These are phyloP conservation scores for Theocolax elegans DNA, from an alignment of 1,140 invertebrate genomes.

Conservation along the genomic window DNA sequence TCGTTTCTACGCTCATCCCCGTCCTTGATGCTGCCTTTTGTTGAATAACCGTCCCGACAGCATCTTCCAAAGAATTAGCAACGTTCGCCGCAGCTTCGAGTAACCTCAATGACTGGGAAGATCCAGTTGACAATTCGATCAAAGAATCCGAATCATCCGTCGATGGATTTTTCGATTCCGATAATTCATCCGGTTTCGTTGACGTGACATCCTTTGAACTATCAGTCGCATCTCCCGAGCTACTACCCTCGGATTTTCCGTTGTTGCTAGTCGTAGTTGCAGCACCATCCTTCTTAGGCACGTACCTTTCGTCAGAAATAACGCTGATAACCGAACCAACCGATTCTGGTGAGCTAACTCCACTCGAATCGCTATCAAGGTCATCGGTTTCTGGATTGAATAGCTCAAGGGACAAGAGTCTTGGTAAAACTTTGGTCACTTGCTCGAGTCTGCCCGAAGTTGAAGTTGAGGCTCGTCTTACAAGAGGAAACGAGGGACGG, in stretches of 20 bases:
- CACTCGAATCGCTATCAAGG: conserved; percentile 88
- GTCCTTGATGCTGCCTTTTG: neutral
- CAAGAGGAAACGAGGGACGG: conserved; percentile 70
- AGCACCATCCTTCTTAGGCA: neutral
- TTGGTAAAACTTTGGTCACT: conserved; percentile 71
- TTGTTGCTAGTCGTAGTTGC: neutral
- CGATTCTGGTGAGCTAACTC: conserved; percentile 87
- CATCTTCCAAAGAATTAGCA: conserved; percentile 74
- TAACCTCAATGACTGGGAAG: conserved; percentile 53
- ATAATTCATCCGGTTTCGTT: conserved; percentile 10
- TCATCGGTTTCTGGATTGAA: conserved; percentile 93
- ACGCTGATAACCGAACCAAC: conserved; percentile 85
- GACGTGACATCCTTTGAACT: conserved; percentile 2
- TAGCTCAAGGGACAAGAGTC: conserved; percentile 81
- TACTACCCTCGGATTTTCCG: neutral
- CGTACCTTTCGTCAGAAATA: conserved; percentile 56
- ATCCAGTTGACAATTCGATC: neutral
- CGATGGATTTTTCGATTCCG: neutral
- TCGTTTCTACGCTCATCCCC: neutral
- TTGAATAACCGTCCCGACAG: conserved; percentile 73
- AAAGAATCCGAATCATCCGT: conserved; percentile 23
- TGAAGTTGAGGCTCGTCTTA: conserved; percentile 70
- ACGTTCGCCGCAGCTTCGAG: conserved; percentile 76
- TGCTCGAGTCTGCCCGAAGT: conserved; percentile 63
- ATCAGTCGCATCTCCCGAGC: conserved; percentile 5